Conservation (phyloP, 2,888 invertebrate species). For the Megastigmus dorsalis region DNA sequence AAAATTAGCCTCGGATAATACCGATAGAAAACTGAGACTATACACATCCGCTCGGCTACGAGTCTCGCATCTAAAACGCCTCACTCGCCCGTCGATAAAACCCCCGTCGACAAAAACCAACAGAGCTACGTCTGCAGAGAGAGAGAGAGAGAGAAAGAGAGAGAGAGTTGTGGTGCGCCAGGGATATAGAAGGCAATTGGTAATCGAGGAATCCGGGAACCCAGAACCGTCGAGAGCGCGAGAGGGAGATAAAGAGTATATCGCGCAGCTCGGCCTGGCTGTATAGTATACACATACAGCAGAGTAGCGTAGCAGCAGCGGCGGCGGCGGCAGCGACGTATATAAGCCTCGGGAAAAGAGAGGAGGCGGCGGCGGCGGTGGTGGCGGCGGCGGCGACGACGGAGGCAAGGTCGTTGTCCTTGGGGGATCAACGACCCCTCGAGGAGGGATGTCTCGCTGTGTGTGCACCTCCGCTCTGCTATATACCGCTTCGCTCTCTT, state of each 20-base stretch:
- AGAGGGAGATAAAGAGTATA: background rate
- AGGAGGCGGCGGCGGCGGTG: background rate
- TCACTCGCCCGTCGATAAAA: background rate
- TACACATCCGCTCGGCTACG: background rate
- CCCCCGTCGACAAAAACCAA: background rate
- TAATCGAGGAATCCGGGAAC: slow-evolving; percentile 3
- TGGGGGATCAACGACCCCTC: slow-evolving; percentile 74
- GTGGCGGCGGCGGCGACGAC: slow-evolving; percentile 65
- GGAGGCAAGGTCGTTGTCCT: slow-evolving; percentile 74
- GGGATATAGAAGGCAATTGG: background rate
- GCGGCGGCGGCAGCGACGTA: no score
- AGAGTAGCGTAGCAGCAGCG: no score
- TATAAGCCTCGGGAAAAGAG: no score
- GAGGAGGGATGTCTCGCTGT: slow-evolving; percentile 62
- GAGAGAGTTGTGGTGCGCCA: background rate
- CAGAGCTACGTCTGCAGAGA: background rate
- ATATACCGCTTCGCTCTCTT: background rate
- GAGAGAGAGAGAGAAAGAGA: background rate
- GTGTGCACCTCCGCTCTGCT: background rate
- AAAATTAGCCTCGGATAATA: no score
- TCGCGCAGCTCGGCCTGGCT: no score
- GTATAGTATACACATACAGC: no score
- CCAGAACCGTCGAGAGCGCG: no score
- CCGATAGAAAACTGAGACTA: background rate
- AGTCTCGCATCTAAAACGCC: no score